Evolutionary conservation across 2,797 vertebrate genomes (phyloP).

Genomic region (Channa striata): DNA sequence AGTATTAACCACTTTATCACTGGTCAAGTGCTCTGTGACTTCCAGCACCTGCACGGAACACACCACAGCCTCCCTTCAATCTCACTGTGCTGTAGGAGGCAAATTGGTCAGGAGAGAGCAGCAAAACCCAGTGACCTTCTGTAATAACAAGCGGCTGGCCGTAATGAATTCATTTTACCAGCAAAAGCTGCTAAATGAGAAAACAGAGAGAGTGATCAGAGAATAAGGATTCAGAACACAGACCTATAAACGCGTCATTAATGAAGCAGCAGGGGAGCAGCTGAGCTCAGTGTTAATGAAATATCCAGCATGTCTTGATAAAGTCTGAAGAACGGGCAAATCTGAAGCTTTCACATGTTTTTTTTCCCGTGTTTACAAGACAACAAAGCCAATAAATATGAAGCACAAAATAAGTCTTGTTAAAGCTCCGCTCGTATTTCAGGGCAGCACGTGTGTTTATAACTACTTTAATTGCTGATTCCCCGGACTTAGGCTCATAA

Average conservation of each 20-base stretch:
- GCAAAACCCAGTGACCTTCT: constrained; percentile 18
- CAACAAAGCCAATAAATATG: constrained; percentile 1
- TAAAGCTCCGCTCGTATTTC: not conserved
- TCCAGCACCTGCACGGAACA: constrained; percentile 16
- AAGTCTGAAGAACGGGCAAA: constrained; percentile 6
- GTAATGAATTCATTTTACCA: constrained; percentile 51
- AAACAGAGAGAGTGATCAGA: constrained; percentile 10
- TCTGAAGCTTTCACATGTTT: constrained; percentile 11
- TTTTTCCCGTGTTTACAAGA: constrained; percentile 15
- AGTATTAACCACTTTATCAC: constrained; percentile 48
- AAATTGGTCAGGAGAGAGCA: constrained; percentile 53
- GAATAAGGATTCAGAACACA: constrained; percentile 27
- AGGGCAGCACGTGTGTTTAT: not conserved
- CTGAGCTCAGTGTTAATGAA: constrained; percentile 3
- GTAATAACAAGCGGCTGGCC: constrained; percentile 24
- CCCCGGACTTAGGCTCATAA: constrained; percentile 26
- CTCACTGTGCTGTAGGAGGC: constrained; percentile 21
- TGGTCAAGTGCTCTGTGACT: constrained; percentile 13
- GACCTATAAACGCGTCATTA: constrained; percentile 28
- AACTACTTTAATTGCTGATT: constrained; percentile 36
- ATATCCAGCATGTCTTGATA: not conserved
- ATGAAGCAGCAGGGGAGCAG: constrained; percentile 3
- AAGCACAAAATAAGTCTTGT: constrained; percentile 8
- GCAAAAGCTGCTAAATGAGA: constrained; percentile 30
- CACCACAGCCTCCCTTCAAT: constrained; percentile 1